Evolutionary conservation across 35 echinoderm and acorn worm species (phyloP).

Genomic region (Apostichopus japonicus): DNA sequence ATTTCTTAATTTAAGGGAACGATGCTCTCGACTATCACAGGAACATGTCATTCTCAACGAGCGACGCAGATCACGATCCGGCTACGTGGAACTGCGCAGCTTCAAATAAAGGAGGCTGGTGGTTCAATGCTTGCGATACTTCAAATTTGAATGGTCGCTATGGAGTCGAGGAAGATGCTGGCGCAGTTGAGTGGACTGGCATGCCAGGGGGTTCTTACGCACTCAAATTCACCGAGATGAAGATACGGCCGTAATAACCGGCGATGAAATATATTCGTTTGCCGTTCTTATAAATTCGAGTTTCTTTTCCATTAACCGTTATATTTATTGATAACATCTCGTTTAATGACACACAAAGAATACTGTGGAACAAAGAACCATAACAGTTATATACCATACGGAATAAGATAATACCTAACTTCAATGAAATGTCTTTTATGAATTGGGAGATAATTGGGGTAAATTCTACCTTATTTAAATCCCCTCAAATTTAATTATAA

Average conservation of each 20-base stretch:
- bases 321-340: too few relatives aligned
- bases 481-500: too few relatives aligned
- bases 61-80: background rate
- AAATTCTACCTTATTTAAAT: too few relatives aligned
- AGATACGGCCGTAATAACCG: background rate
- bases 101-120: background rate
- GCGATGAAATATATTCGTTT: too few relatives aligned
- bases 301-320: too few relatives aligned
- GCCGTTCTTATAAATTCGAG: too few relatives aligned
- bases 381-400: too few relatives aligned
- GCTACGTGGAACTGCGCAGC: background rate
- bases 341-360: too few relatives aligned
- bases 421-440: too few relatives aligned
- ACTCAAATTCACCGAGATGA: slow-evolving; percentile 5
- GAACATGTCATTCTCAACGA: background rate
- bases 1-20: background rate
- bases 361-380: too few relatives aligned
- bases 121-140: background rate
- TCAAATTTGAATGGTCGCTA: background rate
- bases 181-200: background rate
- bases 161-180: background rate
- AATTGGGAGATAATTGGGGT: too few relatives aligned
- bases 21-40: background rate
- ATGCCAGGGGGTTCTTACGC: background rate
- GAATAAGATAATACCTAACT: too few relatives aligned